Evolutionary conservation across 2,888 invertebrate species (phyloP), one percentile per base, ranked within the genome.

Genomic region (Zygaena filipendulae): DNA sequence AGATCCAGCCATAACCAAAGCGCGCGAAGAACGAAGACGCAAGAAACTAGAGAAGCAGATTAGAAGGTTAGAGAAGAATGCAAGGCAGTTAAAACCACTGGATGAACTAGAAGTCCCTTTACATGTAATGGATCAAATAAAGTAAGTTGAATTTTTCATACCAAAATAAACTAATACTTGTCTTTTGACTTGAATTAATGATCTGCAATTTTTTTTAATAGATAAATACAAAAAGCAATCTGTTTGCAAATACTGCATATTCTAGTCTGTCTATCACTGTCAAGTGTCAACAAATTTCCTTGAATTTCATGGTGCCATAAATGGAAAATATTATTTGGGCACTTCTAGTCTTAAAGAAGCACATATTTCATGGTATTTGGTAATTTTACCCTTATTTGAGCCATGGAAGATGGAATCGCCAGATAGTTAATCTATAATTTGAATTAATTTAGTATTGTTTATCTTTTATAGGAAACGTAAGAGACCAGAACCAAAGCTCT

Each of bases 1-100:
- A 1, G 95, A 97, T 67, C 94, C 95, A 2, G 84, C 84, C 3
- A 70, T 97, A 14, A 42, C 94, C 0, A 89, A 87, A 58, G 87
- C 87, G 9, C 83, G 94, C 45, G 94, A 95, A 54, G 92, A 92
- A 0, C 84, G 93, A 27, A 89, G 83, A 38, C 87, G 87, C 39
- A 92, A 84, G 53, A 93, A 88, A 60, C 42, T 98, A 2, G 95
- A 95, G 58, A 96, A 93, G 57, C 88, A 88, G 58, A 96, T 97
- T 39, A 81, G 89, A 27, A 82, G 87, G 39, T 63, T 97, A 34
- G 87, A 94, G 56, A 94, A 88, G 56, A 85, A 87, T 71, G 85
- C 91, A 0, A 81, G 87, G 16, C 92, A 94, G 55, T 60, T 95
- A 25, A 98, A 97, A 63, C 96, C 97, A 0, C 84, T 98, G 21